These are phyloP conservation scores for Brenthis ino DNA, from an alignment of 2,888 invertebrate species.

Conservation along the genomic window DNA sequence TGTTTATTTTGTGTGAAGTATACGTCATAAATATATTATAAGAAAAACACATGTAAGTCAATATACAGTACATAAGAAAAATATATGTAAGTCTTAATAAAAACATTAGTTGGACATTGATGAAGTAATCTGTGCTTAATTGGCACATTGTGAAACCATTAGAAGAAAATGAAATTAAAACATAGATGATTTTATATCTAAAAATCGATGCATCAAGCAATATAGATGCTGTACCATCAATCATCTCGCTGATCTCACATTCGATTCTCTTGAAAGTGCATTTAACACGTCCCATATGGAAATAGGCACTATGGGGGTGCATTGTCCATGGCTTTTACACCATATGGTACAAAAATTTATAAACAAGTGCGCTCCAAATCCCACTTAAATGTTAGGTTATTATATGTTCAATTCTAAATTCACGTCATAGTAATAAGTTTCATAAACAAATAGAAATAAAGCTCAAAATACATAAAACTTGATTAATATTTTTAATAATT, in stretches of 20 bases:
- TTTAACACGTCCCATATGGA: constrained; percentile 81
- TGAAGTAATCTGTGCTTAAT: too few relatives aligned
- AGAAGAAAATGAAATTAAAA: too few relatives aligned
- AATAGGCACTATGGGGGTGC: constrained; percentile 71
- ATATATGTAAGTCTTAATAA: too few relatives aligned
- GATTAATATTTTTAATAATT: constrained; percentile 21
- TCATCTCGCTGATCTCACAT: constrained; percentile 45
- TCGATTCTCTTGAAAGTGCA: constrained; percentile 74
- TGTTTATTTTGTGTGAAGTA: too few relatives aligned
- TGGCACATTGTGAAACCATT: too few relatives aligned
- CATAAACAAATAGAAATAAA: constrained; percentile 42
- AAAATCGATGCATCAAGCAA: neutral
- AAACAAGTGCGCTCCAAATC: constrained; percentile 77
- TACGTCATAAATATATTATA: too few relatives aligned
- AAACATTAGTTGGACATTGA: too few relatives aligned
- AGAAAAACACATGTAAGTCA: too few relatives aligned
- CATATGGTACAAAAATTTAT: constrained; percentile 80
- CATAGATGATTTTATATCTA: neutral
- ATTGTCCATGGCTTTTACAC: constrained; percentile 78
- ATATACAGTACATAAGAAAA: too few relatives aligned
- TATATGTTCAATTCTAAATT: constrained; percentile 52
- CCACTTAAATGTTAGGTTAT: constrained; percentile 65
- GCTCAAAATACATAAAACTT: constrained; percentile 32
- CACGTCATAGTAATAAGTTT: constrained; percentile 36
- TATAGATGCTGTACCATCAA: constrained; percentile 26